Conservation (phyloP, 2,113 vertebrate genomes). For the Nothocercus nigrocapillus region DNA sequence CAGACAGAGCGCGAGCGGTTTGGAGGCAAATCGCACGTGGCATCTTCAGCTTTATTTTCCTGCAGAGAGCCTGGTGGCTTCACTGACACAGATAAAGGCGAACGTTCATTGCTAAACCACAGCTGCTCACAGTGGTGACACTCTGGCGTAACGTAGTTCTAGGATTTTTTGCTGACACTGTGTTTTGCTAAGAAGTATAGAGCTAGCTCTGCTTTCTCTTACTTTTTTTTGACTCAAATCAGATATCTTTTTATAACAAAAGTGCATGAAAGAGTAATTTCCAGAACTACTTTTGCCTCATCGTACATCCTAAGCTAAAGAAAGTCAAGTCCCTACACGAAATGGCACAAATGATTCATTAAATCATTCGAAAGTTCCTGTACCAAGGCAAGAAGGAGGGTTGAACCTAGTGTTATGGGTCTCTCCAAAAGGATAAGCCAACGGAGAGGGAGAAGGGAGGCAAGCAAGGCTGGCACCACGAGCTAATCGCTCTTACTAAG, state of each 20-base stretch:
- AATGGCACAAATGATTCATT: neutral
- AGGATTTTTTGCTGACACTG: neutral
- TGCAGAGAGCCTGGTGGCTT: neutral
- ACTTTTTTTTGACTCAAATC: neutral
- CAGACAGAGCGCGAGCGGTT: rapidly evolving
- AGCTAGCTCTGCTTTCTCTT: neutral
- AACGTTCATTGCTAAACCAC: neutral
- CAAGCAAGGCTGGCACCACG: neutral
- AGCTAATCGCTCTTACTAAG: rapidly evolving
- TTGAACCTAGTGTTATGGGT: neutral
- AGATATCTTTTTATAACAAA: neutral
- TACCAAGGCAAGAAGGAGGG: neutral
- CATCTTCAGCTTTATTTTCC: neutral
- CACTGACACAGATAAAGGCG: neutral
- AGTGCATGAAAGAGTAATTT: neutral
- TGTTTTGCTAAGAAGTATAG: neutral
- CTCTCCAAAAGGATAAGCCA: neutral
- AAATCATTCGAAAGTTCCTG: neutral
- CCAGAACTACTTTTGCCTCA: neutral
- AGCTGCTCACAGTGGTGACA: neutral
- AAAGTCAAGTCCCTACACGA: neutral
- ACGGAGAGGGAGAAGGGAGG: too few relatives aligned
- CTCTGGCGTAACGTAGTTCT: neutral
- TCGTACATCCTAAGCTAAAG: neutral
- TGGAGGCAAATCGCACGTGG: rapidly evolving